phyloP scores from a whole-genome alignment of 2,113 vertebrate species.

The Callocephalon fimbriatum region DNA sequence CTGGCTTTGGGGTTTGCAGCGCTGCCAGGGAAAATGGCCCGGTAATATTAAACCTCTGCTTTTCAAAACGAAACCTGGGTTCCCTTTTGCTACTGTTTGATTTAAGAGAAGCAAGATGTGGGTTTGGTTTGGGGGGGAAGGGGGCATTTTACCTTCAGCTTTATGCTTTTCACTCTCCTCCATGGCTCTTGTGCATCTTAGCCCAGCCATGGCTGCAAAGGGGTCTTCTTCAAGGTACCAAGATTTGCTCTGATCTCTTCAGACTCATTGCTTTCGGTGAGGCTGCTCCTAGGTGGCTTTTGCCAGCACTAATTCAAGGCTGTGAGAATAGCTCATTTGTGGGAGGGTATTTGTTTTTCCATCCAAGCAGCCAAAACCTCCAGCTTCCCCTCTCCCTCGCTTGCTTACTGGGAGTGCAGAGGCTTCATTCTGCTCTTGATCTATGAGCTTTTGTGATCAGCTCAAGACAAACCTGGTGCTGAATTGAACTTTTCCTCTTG shows the following conservation, averaged over 20 bases:
- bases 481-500: neutral
- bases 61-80: neutral
- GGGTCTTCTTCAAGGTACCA: neutral
- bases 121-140: neutral
- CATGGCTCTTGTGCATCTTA: neutral
- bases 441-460: neutral
- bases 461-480: neutral
- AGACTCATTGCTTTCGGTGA: neutral
- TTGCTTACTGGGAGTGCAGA: neutral
- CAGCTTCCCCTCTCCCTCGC: conserved; percentile 32
- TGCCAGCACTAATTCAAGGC: conserved; percentile 60
- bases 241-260: neutral
- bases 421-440: neutral
- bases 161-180: neutral
- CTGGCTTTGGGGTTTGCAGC: neutral
- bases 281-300: conserved; percentile 10
- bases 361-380: conserved; percentile 69
- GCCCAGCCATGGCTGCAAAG: neutral
- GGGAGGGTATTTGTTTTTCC: conserved; percentile 74
- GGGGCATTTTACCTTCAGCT: rapidly evolving
- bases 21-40: neutral
- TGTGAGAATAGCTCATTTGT: conserved; percentile 63
- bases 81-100: neutral
- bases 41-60: neutral
- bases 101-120: neutral